Conservation (phyloP, 2,888 invertebrate genomes). For the Amblyjoppa fuscipennis region DNA sequence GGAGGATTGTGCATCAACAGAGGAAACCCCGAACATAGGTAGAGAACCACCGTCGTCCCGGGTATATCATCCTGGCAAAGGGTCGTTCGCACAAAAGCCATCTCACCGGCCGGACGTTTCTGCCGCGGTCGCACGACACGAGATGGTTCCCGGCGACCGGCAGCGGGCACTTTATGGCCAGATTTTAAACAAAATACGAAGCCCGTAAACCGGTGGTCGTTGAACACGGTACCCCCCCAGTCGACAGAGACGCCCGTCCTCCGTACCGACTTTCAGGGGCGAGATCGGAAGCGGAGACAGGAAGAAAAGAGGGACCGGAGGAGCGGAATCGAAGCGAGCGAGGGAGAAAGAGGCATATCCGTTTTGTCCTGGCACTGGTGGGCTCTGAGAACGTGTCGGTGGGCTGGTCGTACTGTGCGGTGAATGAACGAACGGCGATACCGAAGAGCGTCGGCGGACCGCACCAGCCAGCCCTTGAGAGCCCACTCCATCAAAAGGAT, state of each 20-base stretch:
- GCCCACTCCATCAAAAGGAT: conserved; percentile 83
- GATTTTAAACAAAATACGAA: conserved; percentile 82
- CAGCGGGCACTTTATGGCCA: conserved; percentile 75
- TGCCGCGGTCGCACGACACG: conserved; percentile 36
- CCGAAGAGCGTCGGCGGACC: conserved; percentile 57
- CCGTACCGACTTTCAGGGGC: neutral
- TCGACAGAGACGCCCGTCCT: conserved; percentile 38
- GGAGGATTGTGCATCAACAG: conserved; percentile 19
- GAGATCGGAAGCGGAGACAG: conserved; percentile 8
- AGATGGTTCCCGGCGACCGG: conserved; percentile 27
- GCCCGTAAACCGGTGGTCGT: conserved; percentile 79
- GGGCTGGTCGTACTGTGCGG: conserved; percentile 76
- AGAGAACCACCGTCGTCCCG: neutral
- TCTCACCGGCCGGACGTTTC: conserved; percentile 31
- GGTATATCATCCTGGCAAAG: neutral
- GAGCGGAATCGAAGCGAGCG: conserved; percentile 23
- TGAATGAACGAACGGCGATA: conserved; percentile 76
- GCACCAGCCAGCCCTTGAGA: conserved; percentile 78
- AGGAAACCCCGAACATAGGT: conserved; percentile 29
- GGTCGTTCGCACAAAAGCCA: conserved; percentile 52
- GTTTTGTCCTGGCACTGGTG: conserved; percentile 12
- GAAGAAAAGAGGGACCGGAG: conserved; percentile 24
- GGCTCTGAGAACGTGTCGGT: conserved; percentile 30
- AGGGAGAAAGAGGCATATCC: conserved; percentile 5
- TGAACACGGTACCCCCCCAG: conserved; percentile 73